A percentile compares a stretch with the other conserved stretches of the same genome.
Conservation (phyloP, 2,113 vertebrate species). For the Galbula dea region DNA sequence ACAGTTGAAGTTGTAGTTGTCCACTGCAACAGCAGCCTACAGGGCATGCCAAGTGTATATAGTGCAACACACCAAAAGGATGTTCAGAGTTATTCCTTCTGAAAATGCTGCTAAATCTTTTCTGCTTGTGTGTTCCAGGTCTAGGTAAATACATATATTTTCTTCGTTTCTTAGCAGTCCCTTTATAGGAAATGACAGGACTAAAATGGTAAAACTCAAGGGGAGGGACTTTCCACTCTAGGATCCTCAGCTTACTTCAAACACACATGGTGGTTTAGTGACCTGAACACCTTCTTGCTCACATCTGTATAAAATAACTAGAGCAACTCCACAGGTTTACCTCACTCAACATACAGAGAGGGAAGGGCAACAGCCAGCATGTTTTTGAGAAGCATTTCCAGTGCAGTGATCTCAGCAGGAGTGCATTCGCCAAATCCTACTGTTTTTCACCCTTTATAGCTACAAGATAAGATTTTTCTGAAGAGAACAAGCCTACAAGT, state of each 20-base stretch:
- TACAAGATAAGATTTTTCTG: not conserved
- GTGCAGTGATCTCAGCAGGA: not conserved
- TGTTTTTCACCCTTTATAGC: not conserved
- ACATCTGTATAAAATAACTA: not conserved
- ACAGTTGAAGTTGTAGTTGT: not conserved
- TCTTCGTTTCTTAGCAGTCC: not conserved
- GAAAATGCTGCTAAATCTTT: not conserved
- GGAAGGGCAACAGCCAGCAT: not conserved
- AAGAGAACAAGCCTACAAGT: not conserved
- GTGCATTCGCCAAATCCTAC: not conserved
- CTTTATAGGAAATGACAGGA: not conserved
- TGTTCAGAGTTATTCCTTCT: not conserved
- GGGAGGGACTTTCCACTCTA: not conserved
- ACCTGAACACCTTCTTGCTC: not conserved
- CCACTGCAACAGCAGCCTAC: not conserved
- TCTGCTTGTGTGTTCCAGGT: not conserved
- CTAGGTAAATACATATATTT: not conserved
- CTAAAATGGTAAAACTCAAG: not conserved
- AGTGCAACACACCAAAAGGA: not conserved
- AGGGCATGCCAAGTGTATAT: not conserved
- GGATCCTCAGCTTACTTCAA: not conserved
- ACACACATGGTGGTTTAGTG: rapidly evolving
- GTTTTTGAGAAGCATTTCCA: not conserved
- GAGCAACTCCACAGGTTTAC: not conserved
- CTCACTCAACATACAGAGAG: not conserved